Evolutionary conservation across 1,140 invertebrate genomes (phyloP).

Genomic region (Drosophila grimshawi): DNA sequence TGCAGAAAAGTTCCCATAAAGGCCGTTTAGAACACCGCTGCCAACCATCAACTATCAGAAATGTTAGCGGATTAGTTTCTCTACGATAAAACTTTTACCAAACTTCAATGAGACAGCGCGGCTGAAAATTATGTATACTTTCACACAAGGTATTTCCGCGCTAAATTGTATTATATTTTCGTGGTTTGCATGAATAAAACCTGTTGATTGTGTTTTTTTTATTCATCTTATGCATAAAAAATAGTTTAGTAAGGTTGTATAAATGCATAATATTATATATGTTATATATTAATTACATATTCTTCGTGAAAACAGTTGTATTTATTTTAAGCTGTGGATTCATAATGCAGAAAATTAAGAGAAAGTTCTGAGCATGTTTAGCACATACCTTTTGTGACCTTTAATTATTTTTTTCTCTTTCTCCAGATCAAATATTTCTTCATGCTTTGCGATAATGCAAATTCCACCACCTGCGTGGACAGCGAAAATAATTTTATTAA

Average conservation of each 20-base stretch:
- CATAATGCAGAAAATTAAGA: not conserved
- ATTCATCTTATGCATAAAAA: not conserved
- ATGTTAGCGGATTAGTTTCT: slow-evolving; percentile 39
- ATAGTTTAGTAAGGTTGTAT: not conserved
- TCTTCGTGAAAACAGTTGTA: not conserved
- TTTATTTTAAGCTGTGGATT: not conserved
- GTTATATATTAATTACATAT: not conserved
- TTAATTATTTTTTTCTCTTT: not conserved
- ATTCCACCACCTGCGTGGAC: slow-evolving; percentile 1
- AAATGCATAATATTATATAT: not conserved
- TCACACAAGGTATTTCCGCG: slow-evolving; percentile 3
- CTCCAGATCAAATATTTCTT: not conserved
- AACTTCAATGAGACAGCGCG: slow-evolving; percentile 15
- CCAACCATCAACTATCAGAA: slow-evolving; percentile 37
- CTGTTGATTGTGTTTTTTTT: not conserved
- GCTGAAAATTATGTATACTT: slow-evolving; percentile 26
- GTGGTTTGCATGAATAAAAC: not conserved
- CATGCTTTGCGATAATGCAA: not conserved
- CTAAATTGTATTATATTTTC: slow-evolving; percentile 4
- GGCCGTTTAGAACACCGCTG: slow-evolving; percentile 27
- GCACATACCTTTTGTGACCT: not conserved
- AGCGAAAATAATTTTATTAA: slow-evolving; percentile 28
- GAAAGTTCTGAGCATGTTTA: slow-evolving; percentile 1
- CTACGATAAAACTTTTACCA: slow-evolving; percentile 10
- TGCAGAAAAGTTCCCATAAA: slow-evolving; percentile 17